Conservation (phyloP, 2,888 invertebrate genomes). For the Stomorhina lunata region DNA sequence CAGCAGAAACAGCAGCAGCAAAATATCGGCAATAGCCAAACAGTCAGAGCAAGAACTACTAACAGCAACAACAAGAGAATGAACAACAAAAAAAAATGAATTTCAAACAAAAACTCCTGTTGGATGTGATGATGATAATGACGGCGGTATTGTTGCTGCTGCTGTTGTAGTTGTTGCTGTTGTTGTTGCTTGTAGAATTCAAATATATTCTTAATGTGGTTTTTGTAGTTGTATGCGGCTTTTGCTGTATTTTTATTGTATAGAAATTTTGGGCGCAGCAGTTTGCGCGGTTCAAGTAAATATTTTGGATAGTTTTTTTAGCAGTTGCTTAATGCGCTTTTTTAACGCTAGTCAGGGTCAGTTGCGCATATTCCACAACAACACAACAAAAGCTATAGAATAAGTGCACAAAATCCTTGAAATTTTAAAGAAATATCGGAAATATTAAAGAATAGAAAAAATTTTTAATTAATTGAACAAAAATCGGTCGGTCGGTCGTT, state of each 20-base stretch:
- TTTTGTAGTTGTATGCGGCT: constrained; percentile 59
- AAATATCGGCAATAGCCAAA: no score
- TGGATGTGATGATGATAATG: constrained; percentile 49
- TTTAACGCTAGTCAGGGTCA: constrained; percentile 72
- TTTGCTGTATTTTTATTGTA: constrained; percentile 44
- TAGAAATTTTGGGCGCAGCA: constrained; percentile 60
- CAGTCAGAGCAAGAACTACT: no score
- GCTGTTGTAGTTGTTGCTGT: constrained; percentile 41
- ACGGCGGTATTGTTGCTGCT: constrained; percentile 37
- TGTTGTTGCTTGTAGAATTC: constrained; percentile 45
- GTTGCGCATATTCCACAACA: constrained; percentile 64
- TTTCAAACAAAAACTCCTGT: constrained; percentile 60
- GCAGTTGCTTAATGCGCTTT: constrained; percentile 75
- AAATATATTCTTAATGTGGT: constrained; percentile 48
- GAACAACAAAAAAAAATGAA: constrained; percentile 44
- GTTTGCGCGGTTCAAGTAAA: constrained; percentile 69
- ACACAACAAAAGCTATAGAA: background rate
- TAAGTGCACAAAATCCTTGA: constrained; percentile 10
- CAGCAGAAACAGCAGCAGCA: constrained; percentile 62
- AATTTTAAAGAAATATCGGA: background rate
- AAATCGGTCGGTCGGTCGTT: constrained; percentile 69
- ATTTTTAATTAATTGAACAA: background rate
- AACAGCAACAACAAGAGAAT: constrained; percentile 46
- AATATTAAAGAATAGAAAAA: background rate
- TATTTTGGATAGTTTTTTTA: constrained; percentile 74